Evolutionary conservation across 92 coral and sea anemone species (phyloP), one percentile per base, ranked within the genome.

Genomic region (Plumapathes pennacea): DNA sequence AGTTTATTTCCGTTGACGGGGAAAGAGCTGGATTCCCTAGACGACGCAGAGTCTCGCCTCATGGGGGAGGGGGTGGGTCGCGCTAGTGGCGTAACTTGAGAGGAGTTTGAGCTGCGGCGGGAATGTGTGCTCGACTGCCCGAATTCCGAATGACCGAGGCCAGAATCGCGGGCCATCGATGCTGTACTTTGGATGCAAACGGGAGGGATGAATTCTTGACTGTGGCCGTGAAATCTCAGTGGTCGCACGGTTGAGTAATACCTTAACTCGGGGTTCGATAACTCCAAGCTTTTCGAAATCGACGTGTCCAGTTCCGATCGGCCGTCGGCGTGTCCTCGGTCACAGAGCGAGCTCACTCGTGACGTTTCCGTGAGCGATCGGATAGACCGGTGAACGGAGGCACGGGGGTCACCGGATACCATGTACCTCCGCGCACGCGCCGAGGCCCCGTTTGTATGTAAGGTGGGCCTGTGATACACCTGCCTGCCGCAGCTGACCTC

Each of bases 291-390:
- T 23, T 66, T 46, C 12, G 89, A 77, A 26, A 87, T 63, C 34
- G 89, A 82, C 21, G 78, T 83, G 56, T 87, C 96, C 14, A 87
- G 82, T 47, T 87, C 96, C 8, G 96, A 87, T 17, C 96, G 89
- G 5, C 96, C 96, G 47, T 87, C 96, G 1, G 96, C 96, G 29
- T 82, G 90, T 2, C 96, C 96, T 11, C 96, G 80, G 68, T 72
- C 71, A 19, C 90, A 89, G 56, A 87, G 56, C 23, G 50, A 53
- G 26, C 69, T 79, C 4, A 69, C 64, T 17, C 86, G 89, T 0
- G 96, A 90, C 2, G 96, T 87, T 9, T 83, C 90, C 30, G 66
- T 83, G 22, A 71, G 32, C 4, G 89, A 80, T 47, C 89, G 60
- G 25, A 69, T 75, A 21, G 46, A 54, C 19, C 64, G 60, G 30